Base-by-base conservation (phyloP, 2,113 vertebrate species). In the Motacilla alba region DNA sequence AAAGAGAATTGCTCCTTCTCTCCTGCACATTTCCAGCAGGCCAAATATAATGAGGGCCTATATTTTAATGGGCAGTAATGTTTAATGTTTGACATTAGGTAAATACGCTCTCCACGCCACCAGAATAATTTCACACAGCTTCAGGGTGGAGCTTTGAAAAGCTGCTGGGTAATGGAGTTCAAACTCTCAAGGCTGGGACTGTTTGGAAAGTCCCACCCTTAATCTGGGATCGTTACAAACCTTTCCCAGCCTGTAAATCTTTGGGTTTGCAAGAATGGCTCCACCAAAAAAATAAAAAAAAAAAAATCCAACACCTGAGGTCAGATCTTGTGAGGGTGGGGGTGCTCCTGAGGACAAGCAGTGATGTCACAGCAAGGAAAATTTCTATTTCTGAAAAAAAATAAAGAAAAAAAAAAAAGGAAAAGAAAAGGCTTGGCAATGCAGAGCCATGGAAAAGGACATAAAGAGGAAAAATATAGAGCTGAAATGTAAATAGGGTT, bases 221-320 rank as follows among this genome's bases (percentile, higher is more conserved):
- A 55, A 95, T 90, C 90, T 91, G 87, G 76, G 93, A 89, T 82
- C 87, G 9, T 83, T 91, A 69, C 30, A 66, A 93, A 87, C 91
- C 88, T 92, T 95, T 94, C 80, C 94, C 95, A 95, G 96, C 84
- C 94, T 85, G 91, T 94, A 97, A 95, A 96, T 96, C 94, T 94
- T 41, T 10, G 78, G 41, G 70, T 79, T 94, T 95, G 87, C 85
- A 68, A 96, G 89, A 89, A 96, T 84, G 93, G 79, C 72, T 92
- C 52, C 56, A 81, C 72, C 68, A 26, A 88, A 92, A 56, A 70
- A 63, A 24, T 33, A 15, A 35, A 35, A 35, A 35, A 35, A 27
- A 50, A 46, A 47, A 69, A 70, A 13, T 23, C n/a, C 81, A 76
- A 17, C 93, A 91, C 94, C 88, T 90, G 90, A 90, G 93, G 94